phyloP scores from a whole-genome alignment of 2,888 invertebrate species.

The Drepanosiphum platanoidis region DNA sequence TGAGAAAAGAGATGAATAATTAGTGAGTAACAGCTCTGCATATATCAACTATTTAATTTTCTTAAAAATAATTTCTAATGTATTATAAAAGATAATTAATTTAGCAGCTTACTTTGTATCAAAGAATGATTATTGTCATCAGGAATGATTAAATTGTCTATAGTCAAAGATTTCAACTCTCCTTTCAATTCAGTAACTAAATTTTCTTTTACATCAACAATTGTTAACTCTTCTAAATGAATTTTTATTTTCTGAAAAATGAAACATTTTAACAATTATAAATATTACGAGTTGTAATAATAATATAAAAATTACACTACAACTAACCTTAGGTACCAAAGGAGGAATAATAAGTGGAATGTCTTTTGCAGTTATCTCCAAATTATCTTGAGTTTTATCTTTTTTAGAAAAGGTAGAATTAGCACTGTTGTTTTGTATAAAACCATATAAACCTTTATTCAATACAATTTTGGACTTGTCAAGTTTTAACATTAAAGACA shows the following conservation, averaged over 20 bases:
- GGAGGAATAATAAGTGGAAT: conserved; percentile 45
- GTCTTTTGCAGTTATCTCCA: conserved; percentile 13
- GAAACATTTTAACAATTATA: neutral
- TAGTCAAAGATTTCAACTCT: conserved; percentile 49
- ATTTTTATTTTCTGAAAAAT: conserved; percentile 51
- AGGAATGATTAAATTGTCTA: conserved; percentile 46
- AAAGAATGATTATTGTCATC: conserved; percentile 42
- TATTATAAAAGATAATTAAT: neutral
- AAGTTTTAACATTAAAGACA: conserved; percentile 69
- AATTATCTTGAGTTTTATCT: conserved; percentile 11
- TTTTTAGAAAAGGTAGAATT: conserved; percentile 66
- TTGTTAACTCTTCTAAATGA: conserved; percentile 46
- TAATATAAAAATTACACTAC: neutral
- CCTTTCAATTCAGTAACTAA: conserved; percentile 55
- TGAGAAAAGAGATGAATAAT: too few species aligned
- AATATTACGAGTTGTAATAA: neutral
- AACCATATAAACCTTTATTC: conserved; percentile 70
- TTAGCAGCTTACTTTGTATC: conserved; percentile 39
- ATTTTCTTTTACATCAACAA: conserved; percentile 56
- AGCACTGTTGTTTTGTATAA: conserved; percentile 67
- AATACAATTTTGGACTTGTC: conserved; percentile 69
- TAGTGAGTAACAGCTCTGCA: neutral
- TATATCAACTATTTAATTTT: neutral
- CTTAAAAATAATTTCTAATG: neutral
- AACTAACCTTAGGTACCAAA: conserved; percentile 48